Conservation (phyloP, 1,140 invertebrate genomes). For the Chionoecetes opilio region DNA sequence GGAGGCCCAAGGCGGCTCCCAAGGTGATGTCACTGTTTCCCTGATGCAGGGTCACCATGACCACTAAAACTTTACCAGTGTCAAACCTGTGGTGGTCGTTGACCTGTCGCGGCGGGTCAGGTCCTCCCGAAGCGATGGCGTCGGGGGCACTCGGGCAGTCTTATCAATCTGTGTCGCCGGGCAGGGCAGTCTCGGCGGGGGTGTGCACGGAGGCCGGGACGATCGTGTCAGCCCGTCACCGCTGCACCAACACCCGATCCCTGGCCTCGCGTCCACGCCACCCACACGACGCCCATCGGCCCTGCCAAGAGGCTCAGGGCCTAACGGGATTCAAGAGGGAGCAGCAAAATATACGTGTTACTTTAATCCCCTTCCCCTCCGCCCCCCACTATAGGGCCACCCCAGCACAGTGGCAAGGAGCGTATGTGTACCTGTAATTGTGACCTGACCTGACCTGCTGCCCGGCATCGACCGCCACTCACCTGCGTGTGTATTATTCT, state of each 20-base stretch:
- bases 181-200: neutral
- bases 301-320: neutral
- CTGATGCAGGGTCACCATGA: neutral
- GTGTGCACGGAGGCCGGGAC: neutral
- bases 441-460: slow-evolving; percentile 32
- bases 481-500: slow-evolving; percentile 62
- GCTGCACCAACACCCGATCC: neutral
- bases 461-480: neutral
- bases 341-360: neutral
- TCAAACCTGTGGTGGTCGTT: slow-evolving; percentile 14
- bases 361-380: neutral
- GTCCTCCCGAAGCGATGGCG: neutral
- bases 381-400: neutral
- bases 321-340: neutral
- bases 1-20: neutral
- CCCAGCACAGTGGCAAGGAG: neutral
- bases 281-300: neutral
- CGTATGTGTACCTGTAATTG: neutral
- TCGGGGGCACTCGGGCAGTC: neutral
- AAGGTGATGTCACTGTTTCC: neutral
- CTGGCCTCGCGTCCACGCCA: neutral
- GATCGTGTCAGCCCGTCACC: neutral
- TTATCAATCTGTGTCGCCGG: neutral
- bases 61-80: slow-evolving; percentile 2
- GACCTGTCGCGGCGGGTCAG: neutral